These are phyloP conservation scores for Panzeria rudis DNA, from an alignment of 2,888 invertebrate genomes.

Conservation along the genomic window DNA sequence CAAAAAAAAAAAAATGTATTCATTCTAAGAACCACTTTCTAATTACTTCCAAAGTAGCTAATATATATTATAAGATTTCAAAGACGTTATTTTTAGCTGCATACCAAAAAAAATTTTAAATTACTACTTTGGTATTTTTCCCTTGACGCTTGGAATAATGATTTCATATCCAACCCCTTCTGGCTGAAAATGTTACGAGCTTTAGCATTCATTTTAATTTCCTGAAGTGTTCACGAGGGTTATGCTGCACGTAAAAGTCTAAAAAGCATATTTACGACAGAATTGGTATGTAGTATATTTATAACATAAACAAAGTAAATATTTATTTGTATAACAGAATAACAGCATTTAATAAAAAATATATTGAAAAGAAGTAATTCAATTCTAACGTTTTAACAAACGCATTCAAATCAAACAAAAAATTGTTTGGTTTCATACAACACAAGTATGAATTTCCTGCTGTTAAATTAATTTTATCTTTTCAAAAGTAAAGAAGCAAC, in stretches of 20 bases:
- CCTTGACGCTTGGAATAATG: too few relatives aligned
- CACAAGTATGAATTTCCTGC: background rate
- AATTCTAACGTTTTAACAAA: constrained; percentile 47
- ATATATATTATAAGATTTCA: too few relatives aligned
- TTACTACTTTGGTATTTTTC: too few relatives aligned
- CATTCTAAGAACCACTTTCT: too few relatives aligned
- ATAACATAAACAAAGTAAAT: constrained; percentile 40
- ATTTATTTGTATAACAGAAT: constrained; percentile 32
- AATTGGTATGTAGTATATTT: background rate
- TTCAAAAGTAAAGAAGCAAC: constrained; percentile 31
- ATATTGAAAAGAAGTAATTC: background rate
- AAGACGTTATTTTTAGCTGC: too few relatives aligned
- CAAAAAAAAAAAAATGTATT: too few relatives aligned
- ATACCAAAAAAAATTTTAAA: too few relatives aligned
- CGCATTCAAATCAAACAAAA: constrained; percentile 28
- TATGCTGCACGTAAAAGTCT: background rate
- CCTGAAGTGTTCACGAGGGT: background rate
- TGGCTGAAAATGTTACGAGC: too few relatives aligned
- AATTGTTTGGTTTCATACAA: background rate
- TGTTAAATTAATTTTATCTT: constrained; percentile 39
- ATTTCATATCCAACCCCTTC: too few relatives aligned
- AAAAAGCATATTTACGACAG: constrained; percentile 9
- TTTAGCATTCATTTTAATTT: background rate
- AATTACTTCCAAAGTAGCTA: too few relatives aligned
- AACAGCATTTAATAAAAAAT: background rate